phyloP scores from a whole-genome alignment of 2,113 vertebrate species.

The Amblyopsis rosae region DNA sequence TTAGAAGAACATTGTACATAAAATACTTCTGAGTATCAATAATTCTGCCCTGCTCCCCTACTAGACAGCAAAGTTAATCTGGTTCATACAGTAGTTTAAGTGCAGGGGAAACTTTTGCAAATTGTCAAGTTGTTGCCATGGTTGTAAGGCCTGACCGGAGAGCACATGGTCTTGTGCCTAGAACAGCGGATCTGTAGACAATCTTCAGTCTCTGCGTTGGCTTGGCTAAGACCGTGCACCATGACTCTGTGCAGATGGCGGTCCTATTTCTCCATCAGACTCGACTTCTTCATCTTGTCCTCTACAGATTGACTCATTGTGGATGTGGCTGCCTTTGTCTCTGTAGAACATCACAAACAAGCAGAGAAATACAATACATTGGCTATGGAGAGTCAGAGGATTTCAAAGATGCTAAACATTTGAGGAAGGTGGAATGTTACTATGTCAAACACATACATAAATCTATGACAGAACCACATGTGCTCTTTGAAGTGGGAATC shows the following conservation, averaged over 20 bases:
- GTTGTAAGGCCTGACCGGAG: constrained; percentile 52
- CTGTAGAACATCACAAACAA: constrained; percentile 48
- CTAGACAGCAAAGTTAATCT: constrained; percentile 7
- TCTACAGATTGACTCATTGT: constrained; percentile 41
- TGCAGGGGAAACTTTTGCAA: constrained; percentile 33
- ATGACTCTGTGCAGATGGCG: constrained; percentile 19
- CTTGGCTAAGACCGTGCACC: constrained; percentile 51
- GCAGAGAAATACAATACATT: background rate
- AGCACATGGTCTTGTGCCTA: constrained; percentile 40
- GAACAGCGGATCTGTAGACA: constrained; percentile 48
- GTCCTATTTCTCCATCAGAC: constrained; percentile 55
- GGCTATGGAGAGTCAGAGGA: background rate
- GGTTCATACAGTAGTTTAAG: constrained; percentile 18
- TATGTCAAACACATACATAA: too few species aligned
- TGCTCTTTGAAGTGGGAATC: constrained; percentile 14
- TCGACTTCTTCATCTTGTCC: constrained; percentile 59
- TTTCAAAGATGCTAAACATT: background rate
- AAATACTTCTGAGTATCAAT: constrained; percentile 9
- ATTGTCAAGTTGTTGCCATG: constrained; percentile 30
- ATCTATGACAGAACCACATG: too few species aligned
- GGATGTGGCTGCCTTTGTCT: constrained; percentile 52
- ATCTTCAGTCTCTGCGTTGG: constrained; percentile 49
- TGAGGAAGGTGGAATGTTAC: too few species aligned
- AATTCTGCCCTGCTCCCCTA: background rate
- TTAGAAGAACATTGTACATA: background rate